phyloP scores from a whole-genome alignment of 2,888 invertebrate genomes.

The Limnephilus auricula region DNA sequence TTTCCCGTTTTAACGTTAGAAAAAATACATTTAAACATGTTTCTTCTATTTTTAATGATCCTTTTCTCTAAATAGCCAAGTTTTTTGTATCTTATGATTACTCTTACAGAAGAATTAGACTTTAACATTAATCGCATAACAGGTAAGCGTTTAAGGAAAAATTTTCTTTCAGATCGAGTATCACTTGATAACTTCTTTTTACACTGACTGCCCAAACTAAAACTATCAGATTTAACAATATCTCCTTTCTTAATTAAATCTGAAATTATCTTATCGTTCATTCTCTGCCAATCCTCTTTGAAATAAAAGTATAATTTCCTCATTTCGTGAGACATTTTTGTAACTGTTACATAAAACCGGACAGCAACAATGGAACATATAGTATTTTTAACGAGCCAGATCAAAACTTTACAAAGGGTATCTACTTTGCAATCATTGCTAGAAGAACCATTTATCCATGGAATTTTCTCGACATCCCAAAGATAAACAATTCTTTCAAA shows the following conservation, averaged over 20 bases:
- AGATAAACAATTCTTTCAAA: conserved; percentile 69
- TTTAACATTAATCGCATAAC: conserved; percentile 62
- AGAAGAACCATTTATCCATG: conserved; percentile 70
- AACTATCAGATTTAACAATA: conserved; percentile 70
- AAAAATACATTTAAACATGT: conserved; percentile 58
- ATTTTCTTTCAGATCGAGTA: conserved; percentile 68
- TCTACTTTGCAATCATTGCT: conserved; percentile 63
- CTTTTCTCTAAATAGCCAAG: conserved; percentile 56
- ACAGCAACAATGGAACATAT: conserved; percentile 73
- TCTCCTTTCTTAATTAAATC: conserved; percentile 71
- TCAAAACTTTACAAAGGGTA: conserved; percentile 69
- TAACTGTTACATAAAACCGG: conserved; percentile 75
- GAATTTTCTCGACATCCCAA: conserved; percentile 71
- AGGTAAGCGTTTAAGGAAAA: conserved; percentile 70
- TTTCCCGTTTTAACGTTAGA: conserved; percentile 34
- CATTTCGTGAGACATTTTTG: conserved; percentile 73
- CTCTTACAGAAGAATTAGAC: conserved; percentile 57
- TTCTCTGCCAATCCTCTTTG: conserved; percentile 75
- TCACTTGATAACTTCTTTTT: conserved; percentile 68
- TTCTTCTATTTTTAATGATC: conserved; percentile 48
- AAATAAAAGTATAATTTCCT: conserved; percentile 74
- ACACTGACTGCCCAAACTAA: conserved; percentile 71
- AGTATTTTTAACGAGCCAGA: conserved; percentile 72
- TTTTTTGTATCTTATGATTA: conserved; percentile 62
- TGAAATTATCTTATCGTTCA: conserved; percentile 72